Evolutionary conservation across 2,113 vertebrate genomes (phyloP).

Genomic region (Cheilinus undulatus): DNA sequence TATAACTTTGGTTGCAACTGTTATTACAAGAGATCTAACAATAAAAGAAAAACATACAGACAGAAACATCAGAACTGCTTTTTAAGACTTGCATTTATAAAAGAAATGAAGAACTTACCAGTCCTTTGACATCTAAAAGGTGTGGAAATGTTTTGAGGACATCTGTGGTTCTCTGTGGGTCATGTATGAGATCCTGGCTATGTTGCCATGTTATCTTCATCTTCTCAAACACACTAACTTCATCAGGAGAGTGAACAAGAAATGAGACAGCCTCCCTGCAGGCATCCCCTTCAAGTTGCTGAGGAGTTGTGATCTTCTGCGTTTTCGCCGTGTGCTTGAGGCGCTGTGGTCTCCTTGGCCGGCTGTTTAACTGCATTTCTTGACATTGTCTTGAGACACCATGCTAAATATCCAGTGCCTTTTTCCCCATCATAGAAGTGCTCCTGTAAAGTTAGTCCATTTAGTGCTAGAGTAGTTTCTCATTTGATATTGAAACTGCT

Average conservation of each 20-base stretch:
- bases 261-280: slow-evolving; percentile 51
- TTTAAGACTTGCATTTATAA: not conserved
- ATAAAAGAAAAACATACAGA: too few relatives aligned
- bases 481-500: too few relatives aligned
- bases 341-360: not conserved
- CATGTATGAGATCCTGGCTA: slow-evolving; percentile 47
- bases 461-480: too few relatives aligned
- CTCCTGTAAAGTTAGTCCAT: too few relatives aligned
- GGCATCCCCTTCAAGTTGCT: slow-evolving; percentile 56
- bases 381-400: slow-evolving; percentile 15
- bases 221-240: slow-evolving; percentile 52
- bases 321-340: slow-evolving; percentile 37
- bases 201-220: slow-evolving; percentile 47
- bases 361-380: not conserved
- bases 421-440: slow-evolving; percentile 21
- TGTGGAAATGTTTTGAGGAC: too few relatives aligned
- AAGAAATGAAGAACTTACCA: not conserved
- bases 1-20: too few relatives aligned
- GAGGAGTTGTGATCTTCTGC: slow-evolving; percentile 17
- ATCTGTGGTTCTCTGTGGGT: slow-evolving; percentile 43
- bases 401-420: slow-evolving; percentile 20
- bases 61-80: too few relatives aligned
- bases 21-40: too few relatives aligned
- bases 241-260: slow-evolving; percentile 51
- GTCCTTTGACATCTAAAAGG: slow-evolving; percentile 57